Evolutionary conservation across 64 coral and sea anemone species (phyloP), one percentile per base, ranked within the genome.

Genomic region (Actinia tenebrosa): DNA sequence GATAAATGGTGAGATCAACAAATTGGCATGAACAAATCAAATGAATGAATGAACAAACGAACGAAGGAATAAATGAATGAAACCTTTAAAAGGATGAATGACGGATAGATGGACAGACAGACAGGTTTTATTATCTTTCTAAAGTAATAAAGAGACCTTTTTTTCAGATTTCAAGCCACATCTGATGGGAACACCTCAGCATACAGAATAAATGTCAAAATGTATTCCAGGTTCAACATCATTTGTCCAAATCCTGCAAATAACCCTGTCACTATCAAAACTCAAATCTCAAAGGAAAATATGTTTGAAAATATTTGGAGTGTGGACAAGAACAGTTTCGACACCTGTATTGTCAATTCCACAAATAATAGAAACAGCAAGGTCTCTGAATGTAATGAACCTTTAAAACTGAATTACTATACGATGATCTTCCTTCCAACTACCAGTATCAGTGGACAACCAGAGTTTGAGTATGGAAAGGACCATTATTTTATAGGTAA

Each of bases 401-500:
- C 93, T 16, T 11, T 20, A 19, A 3, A 58, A 10, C 45, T 94
- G 26, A 88, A 71, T 22, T 91, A 88, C 55, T 68, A 60, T 42
- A 44, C 11, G 0, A 81, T 95, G 68, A 86, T 86, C 7, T 91
- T 95, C 64, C 82, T 78, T 42, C 17, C 83, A 0, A 80, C 27
- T 20, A 82, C 79, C 16, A 19, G 22, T 10, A 2, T 23, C 6
- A 16, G 0, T 1, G 55, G 84, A 18, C 69, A 86, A n/a, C 26
- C 84, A 53, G 71, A 85, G 53, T 95, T 91, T 54, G 15, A 45
- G 45, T 11, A 16, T 56, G 93, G 93, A 55, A 95, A 68, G 20
- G 83, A 88, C 27, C 87, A 95, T 79, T 95, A 91, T 45, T 59
- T 91, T 44, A 91, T 95, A 91, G 90, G 93, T 95, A 89, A 85